These are phyloP conservation scores for Nephrocerus scutellatus DNA, from an alignment of 2,888 invertebrate genomes.

Conservation along the genomic window DNA sequence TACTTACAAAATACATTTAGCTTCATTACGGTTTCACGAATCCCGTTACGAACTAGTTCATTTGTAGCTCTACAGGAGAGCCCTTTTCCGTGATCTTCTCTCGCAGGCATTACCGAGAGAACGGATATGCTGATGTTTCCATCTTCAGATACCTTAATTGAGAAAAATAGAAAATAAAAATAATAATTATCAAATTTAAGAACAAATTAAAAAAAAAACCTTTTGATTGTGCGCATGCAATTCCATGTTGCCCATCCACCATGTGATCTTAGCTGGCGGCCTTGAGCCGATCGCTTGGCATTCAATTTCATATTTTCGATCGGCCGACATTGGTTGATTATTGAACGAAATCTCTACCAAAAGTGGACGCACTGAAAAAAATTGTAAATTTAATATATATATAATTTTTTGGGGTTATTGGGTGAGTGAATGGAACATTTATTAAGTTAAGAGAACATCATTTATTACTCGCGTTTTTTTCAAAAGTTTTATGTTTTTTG, in stretches of 20 bases:
- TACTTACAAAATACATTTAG: slow-evolving; percentile 84
- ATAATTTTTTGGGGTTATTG: background rate
- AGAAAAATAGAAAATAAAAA: background rate
- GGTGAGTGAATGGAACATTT: background rate
- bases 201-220: slow-evolving; percentile 25
- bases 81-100: slow-evolving; percentile 70
- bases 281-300: slow-evolving; percentile 79
- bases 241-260: slow-evolving; percentile 74
- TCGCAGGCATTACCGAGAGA: slow-evolving; percentile 65
- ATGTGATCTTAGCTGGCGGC: slow-evolving; percentile 76
- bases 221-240: slow-evolving; percentile 50
- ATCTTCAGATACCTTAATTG: slow-evolving; percentile 64
- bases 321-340: slow-evolving; percentile 78
- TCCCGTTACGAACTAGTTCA: slow-evolving; percentile 61
- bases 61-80: slow-evolving; percentile 79
- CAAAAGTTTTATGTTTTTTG: no score
- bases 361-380: slow-evolving; percentile 68
- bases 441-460: slow-evolving; percentile 6
- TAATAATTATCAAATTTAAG: background rate
- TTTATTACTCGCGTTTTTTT: background rate
- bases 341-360: slow-evolving; percentile 70
- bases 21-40: slow-evolving; percentile 71
- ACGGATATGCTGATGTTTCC: slow-evolving; percentile 75
- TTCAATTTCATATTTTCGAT: slow-evolving; percentile 70
- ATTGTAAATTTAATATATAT: slow-evolving; percentile 4